These are phyloP conservation scores for Pangasius djambal DNA, from an alignment of 2,797 vertebrate species.

Conservation along the genomic window DNA sequence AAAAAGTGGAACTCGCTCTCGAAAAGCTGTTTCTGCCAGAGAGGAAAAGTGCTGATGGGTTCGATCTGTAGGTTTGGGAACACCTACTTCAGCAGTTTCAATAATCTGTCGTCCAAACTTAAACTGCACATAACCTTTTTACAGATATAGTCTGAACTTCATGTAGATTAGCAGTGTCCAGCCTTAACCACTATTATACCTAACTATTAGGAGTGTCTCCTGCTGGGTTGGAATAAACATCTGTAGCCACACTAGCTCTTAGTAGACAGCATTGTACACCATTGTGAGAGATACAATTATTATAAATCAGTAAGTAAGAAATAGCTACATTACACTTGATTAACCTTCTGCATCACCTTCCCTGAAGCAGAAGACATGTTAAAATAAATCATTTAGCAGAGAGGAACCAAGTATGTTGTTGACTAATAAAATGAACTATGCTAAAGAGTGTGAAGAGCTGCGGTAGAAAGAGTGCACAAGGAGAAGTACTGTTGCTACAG, in stretches of 20 bases:
- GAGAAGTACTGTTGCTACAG: slow-evolving; percentile 14
- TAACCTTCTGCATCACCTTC: not conserved
- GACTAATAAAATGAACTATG: slow-evolving; percentile 12
- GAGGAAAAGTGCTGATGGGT: slow-evolving; percentile 15
- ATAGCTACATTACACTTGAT: not conserved
- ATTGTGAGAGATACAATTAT: no score
- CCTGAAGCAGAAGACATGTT: not conserved
- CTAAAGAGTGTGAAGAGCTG: not conserved
- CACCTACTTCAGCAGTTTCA: not conserved
- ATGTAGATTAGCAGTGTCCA: not conserved
- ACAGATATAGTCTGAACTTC: not conserved
- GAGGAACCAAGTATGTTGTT: slow-evolving; percentile 8
- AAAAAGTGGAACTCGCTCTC: slow-evolving; percentile 25
- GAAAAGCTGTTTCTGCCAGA: not conserved
- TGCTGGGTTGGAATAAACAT: not conserved
- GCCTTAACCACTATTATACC: no score
- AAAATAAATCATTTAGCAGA: not conserved
- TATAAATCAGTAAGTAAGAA: not conserved
- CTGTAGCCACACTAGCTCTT: not conserved
- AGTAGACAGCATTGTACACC: not conserved
- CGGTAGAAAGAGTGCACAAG: not conserved
- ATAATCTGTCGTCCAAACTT: not conserved
- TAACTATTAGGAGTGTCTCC: not conserved
- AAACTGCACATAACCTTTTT: not conserved
- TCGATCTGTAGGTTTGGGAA: not conserved